A percentile compares a stretch with the other conserved stretches of the same genome.
These are phyloP conservation scores for Lithodes maja DNA, from an alignment of 2,888 invertebrate species.

Conservation along the genomic window DNA sequence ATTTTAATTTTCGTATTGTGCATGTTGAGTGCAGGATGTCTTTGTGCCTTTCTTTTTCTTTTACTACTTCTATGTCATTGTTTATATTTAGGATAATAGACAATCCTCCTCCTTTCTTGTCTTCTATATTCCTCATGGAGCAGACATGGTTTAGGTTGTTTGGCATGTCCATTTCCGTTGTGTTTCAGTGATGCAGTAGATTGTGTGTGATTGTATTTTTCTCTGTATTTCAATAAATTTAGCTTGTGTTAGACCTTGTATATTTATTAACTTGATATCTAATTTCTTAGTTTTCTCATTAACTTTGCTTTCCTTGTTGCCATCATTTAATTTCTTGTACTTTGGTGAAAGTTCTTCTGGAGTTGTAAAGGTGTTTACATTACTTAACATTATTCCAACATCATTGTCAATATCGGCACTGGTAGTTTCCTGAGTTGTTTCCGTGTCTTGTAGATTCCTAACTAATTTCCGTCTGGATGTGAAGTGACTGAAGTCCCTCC, in stretches of 20 bases:
- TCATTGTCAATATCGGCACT: too few relatives aligned
- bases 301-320: not conserved
- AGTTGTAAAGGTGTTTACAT: not conserved
- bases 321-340: not conserved
- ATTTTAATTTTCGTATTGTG: not conserved
- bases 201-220: not conserved
- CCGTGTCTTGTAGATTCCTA: too few relatives aligned
- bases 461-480: too few relatives aligned
- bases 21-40: not conserved
- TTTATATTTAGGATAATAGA: not conserved
- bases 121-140: not conserved
- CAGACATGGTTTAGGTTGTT: not conserved
- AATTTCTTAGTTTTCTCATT: not conserved
- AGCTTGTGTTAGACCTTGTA: not conserved
- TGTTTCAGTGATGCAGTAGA: constrained; percentile 6
- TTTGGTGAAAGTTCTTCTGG: not conserved
- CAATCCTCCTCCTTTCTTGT: not conserved
- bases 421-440: too few relatives aligned
- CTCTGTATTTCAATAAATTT: not conserved
- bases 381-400: too few relatives aligned
- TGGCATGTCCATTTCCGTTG: constrained; percentile 11
- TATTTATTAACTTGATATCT: constrained; percentile 10
- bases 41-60: not conserved
- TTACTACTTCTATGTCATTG: not conserved
- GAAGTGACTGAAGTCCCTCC: too few relatives aligned